Evolutionary conservation across 2,888 invertebrate species (phyloP), one percentile per base, ranked within the genome.

Genomic region (Myopa testacea): DNA sequence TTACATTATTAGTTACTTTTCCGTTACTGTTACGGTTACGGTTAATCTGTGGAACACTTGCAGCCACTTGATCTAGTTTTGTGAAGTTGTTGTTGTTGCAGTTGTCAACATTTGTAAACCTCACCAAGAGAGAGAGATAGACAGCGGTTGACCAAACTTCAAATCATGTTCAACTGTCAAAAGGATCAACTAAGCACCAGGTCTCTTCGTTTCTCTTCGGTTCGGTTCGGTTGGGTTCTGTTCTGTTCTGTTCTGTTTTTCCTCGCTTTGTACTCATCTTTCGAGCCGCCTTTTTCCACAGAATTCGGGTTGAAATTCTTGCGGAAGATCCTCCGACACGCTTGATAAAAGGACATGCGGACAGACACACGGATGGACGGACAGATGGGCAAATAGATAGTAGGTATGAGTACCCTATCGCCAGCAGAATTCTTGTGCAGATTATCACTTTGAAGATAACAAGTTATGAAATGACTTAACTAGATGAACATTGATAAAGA

Each of bases 261-360:
- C 34, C 3, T 40, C 60, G 60, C 75, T 75, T 75, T 75, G 75
- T 69, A 60, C 60, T 75, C 68, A n/a, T 58, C 45, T 75, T 69
- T 37, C 75, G 58, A 68, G 55, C 75, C 75, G 75, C 75, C 69
- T 75, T 75, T 75, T 75, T 75, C 75, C 7, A 14, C 69, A 75
- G 75, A 75, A 75, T 58, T 75, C 69, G 14, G 50, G 38, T n/a
- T 68, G 58, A 67, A 26, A 40, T 68, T 58, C 50, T 50, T 40
- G 55, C 55, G 68, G 65, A 34, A 10, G 37, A 4, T 65, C 34
- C 65, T 10, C 10, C 16, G 19, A 62, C 62, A n/a, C 62, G 62
- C 62, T 62, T 19, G 19, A 26, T n/a, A 34, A 16, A 5, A 34
- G 5, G 65, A 5, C 37, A 14, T 65, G 26, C 62, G 14, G 38